A percentile compares a stretch with the other conserved stretches of the same genome.
Evolutionary conservation across 2,797 vertebrate species (phyloP).

Genomic region (Schizothorax lantsangensis): DNA sequence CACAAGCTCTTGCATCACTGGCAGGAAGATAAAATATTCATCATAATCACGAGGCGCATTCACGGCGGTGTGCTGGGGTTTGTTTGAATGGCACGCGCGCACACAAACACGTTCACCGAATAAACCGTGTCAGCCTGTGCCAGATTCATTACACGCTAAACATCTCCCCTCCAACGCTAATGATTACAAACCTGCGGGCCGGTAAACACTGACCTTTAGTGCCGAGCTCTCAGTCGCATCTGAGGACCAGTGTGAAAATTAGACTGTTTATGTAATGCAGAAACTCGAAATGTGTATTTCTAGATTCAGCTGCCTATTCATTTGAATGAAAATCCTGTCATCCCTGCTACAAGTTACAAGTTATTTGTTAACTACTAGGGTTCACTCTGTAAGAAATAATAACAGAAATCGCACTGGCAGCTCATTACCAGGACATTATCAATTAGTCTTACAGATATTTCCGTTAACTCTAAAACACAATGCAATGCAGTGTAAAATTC

Average conservation of each 20-base stretch:
- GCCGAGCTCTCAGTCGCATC: background rate
- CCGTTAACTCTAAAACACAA: background rate
- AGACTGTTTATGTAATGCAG: background rate
- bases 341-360: background rate
- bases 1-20: constrained; percentile 68
- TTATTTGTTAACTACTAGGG: background rate
- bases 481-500: no score
- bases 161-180: constrained; percentile 5
- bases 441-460: background rate
- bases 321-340: background rate
- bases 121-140: constrained; percentile 63
- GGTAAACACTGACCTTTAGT: constrained; percentile 16
- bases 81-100: constrained; percentile 71
- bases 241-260: background rate
- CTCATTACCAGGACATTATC: background rate
- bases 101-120: constrained; percentile 61
- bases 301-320: no score
- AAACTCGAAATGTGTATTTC: background rate
- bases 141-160: constrained; percentile 11
- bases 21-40: constrained; percentile 76
- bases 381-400: background rate
- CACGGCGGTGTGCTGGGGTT: constrained; percentile 60
- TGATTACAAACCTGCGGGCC: constrained; percentile 21
- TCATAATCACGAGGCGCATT: constrained; percentile 64
- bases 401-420: background rate